Evolutionary conservation across 2,113 vertebrate species (phyloP).

Genomic region (Quiscalus mexicanus): DNA sequence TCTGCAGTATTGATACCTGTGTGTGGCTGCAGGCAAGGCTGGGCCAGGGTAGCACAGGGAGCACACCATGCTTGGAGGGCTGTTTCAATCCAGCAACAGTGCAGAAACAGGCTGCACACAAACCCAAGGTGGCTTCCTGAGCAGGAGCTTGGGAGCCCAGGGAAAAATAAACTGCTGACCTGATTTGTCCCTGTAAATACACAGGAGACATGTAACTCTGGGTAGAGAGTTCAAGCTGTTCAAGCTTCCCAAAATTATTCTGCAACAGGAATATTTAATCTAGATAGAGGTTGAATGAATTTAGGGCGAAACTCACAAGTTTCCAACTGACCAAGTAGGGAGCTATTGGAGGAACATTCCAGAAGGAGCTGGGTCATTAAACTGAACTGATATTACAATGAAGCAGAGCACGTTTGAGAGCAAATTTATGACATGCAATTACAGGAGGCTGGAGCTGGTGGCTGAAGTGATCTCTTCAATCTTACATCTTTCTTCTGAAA

Average conservation of each 20-base stretch:
- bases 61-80: background rate
- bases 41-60: background rate
- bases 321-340: background rate
- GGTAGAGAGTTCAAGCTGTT: background rate
- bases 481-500: background rate
- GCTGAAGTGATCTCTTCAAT: background rate
- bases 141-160: background rate
- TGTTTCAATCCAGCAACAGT: background rate
- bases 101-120: background rate
- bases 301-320: background rate
- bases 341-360: background rate
- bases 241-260: background rate
- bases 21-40: background rate
- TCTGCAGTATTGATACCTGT: background rate
- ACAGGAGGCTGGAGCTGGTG: background rate
- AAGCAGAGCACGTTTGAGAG: background rate
- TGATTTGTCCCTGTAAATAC: background rate
- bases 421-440: background rate
- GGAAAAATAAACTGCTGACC: background rate
- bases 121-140: background rate
- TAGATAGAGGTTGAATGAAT: background rate
- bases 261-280: background rate
- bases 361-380: background rate
- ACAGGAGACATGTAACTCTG: background rate
- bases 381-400: constrained; percentile 3